A percentile compares a stretch with the other conserved stretches of the same genome.
phyloP scores from a whole-genome alignment of 1,140 invertebrate species.

The Pseudomyrmex pallidus region DNA sequence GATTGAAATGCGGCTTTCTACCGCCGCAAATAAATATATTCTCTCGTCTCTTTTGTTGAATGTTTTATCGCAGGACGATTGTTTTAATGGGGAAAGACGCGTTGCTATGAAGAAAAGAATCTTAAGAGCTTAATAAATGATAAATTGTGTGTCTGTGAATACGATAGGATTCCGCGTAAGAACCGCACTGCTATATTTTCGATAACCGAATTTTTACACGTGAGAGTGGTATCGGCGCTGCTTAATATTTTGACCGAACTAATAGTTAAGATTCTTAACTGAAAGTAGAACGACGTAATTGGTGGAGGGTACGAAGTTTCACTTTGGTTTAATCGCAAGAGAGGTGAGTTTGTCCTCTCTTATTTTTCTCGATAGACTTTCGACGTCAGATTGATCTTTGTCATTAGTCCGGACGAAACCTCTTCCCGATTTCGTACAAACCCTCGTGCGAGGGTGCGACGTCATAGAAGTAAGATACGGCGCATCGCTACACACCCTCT shows the following conservation, averaged over 20 bases:
- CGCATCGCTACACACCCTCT: neutral
- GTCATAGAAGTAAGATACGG: neutral
- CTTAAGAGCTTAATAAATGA: neutral
- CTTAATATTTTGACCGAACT: neutral
- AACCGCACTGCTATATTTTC: neutral
- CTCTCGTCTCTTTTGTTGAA: neutral
- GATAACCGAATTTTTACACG: neutral
- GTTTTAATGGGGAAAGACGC: too few species aligned
- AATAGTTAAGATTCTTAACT: conserved; percentile 13
- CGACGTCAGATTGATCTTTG: conserved; percentile 28
- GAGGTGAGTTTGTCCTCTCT: neutral
- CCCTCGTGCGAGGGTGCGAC: neutral
- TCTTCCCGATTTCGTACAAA: neutral
- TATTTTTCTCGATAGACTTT: conserved; percentile 29
- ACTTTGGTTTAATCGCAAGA: conserved; percentile 2
- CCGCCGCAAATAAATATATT: neutral
- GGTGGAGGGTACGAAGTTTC: neutral
- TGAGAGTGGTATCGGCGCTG: neutral
- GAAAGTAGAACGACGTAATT: conserved; percentile 10
- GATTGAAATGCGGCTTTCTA: conserved; percentile 28
- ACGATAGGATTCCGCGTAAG: too few species aligned
- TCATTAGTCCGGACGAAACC: neutral
- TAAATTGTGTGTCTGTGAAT: neutral
- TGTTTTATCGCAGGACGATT: neutral
- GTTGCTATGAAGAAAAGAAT: neutral